phyloP scores from a whole-genome alignment of 2,888 invertebrate species.

The Brenthis ino region DNA sequence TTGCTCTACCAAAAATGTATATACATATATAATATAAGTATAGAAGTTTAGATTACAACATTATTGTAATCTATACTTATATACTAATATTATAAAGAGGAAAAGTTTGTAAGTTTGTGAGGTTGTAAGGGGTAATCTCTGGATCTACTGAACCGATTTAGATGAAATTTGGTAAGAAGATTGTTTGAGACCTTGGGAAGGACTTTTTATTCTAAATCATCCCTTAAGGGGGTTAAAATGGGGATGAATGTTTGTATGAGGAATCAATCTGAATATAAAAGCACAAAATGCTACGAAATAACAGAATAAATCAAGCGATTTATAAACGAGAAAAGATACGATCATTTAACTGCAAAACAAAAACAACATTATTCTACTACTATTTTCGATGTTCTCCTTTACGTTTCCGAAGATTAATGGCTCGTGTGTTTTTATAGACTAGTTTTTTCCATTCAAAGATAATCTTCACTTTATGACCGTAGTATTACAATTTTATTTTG shows the following conservation, averaged over 20 bases:
- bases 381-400: slow-evolving; percentile 10
- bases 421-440: slow-evolving; percentile 20
- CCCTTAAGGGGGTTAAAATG: no score
- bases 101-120: no score
- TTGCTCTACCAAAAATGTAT: not conserved
- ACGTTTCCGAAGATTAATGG: slow-evolving; percentile 21
- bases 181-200: no score
- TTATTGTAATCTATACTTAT: no score
- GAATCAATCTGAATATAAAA: not conserved
- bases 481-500: slow-evolving; percentile 9
- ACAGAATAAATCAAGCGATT: slow-evolving; percentile 17
- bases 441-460: slow-evolving; percentile 9
- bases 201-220: no score
- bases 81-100: no score
- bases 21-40: no score
- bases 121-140: no score
- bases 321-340: slow-evolving; percentile 14
- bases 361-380: slow-evolving; percentile 13
- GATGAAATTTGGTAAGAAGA: no score
- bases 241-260: no score
- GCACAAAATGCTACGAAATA: not conserved
- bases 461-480: slow-evolving; percentile 8
- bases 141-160: no score
- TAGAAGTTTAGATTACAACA: no score
- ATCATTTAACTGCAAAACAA: slow-evolving; percentile 18